Conservation (phyloP, 2,113 vertebrate species). For the Heliornis fulica region DNA sequence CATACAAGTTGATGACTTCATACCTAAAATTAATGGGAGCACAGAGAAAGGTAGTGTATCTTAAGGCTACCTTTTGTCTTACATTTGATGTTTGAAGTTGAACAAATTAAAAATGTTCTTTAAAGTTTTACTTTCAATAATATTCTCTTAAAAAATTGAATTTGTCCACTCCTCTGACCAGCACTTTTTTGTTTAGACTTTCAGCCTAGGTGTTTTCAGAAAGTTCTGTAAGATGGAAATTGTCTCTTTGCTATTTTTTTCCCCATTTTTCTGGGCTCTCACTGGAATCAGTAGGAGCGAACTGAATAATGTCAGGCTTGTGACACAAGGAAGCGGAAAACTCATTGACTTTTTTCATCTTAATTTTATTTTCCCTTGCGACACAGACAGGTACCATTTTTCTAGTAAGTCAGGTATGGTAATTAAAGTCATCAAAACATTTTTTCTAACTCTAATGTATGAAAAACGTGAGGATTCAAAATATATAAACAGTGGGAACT, state of each 20-base stretch:
- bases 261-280: background rate
- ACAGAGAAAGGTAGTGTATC: constrained; percentile 84
- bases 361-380: background rate
- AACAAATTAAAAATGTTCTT: background rate
- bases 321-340: background rate
- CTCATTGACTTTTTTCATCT: background rate
- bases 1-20: constrained; percentile 85
- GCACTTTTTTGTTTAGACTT: background rate
- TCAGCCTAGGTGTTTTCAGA: background rate
- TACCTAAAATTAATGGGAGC: constrained; percentile 86
- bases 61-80: constrained; percentile 57
- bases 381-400: background rate
- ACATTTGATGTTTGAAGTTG: background rate
- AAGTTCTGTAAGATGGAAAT: background rate
- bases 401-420: background rate
- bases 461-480: background rate
- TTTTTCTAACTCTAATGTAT: background rate
- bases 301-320: background rate
- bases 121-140: background rate
- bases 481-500: background rate
- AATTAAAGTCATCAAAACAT: background rate
- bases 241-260: background rate
- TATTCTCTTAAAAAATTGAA: background rate
- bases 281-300: background rate
- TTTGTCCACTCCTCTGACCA: background rate